Conservation (phyloP, 2,113 vertebrate species). For the Mesoclemmys tuberculata region DNA sequence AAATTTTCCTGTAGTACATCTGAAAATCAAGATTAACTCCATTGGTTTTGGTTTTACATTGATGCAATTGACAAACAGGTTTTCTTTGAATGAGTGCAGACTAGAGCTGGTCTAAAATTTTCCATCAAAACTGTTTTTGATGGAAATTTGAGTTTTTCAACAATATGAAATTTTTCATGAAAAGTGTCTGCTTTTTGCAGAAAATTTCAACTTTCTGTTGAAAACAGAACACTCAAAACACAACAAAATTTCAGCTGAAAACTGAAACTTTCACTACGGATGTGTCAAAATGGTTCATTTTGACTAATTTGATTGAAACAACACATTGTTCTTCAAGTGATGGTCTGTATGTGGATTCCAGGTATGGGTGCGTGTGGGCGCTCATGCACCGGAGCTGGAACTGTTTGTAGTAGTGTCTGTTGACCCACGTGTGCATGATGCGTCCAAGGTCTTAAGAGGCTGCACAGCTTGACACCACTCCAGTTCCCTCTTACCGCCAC, state of each 20-base stretch:
- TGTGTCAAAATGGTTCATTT: background rate
- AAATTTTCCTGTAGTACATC: background rate
- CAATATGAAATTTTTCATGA: background rate
- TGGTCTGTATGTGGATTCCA: no score
- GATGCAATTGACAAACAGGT: background rate
- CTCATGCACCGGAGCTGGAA: no score
- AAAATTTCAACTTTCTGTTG: background rate
- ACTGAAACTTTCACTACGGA: background rate
- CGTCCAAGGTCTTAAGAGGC: no score
- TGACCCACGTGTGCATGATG: no score
- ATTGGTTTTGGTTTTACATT: background rate
- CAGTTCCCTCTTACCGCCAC: no score
- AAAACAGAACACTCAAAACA: background rate
- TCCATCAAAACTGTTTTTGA: no score
- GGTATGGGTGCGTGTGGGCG: no score
- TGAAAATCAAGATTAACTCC: background rate
- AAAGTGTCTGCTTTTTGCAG: background rate
- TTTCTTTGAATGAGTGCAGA: conserved; percentile 4
- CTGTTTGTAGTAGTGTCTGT: no score
- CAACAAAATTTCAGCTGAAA: background rate
- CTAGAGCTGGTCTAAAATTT: background rate
- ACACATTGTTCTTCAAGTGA: background rate
- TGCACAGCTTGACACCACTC: no score
- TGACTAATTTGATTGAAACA: background rate
- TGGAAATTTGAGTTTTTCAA: background rate